Base-by-base conservation (phyloP, 2,888 invertebrate genomes). In the Pinctada fucata region DNA sequence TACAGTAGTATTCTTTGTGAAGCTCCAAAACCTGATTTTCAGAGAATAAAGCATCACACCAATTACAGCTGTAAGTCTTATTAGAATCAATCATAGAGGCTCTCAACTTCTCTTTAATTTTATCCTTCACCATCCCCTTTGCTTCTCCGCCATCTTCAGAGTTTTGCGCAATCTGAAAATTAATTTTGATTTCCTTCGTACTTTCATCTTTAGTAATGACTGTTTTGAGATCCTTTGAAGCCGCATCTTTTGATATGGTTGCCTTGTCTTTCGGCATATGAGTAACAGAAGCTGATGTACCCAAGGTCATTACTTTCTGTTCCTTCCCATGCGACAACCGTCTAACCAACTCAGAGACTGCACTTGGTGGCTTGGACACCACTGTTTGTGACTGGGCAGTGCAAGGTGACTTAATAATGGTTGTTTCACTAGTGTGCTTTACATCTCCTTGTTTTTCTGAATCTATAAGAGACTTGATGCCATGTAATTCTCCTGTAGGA, bases 21-120 rank as follows among this genome's bases (percentile, higher is more conserved):
- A 96, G 94, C 91, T 96, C 96, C 85, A 97, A 93, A 90, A 96
- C 96, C 83, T 97, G 96, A 64, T 95, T 95, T 86, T 95, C 96
- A 90, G 95, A 94, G 90, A 96, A 97, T 50, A 95, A 94, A 90
- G 95, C 95, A 89, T 95, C 95, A 91, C 97, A 97, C 75, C 95
- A 93, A 0, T 95, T 95, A 90, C 97, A 97, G 83, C 76, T 48
- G 84, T 83, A 16, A 68, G 70, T 51, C 82, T 82, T 66, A 73
- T 81, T 68, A 83, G 83, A 77, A 85, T 80, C 45, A 75, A 47
- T 45, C 79, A 71, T 66, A 72, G 75, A 3, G 80, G 72, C 48
- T 68, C 45, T 31, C 31, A 47, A 45, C 45, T 45, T 68, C 45
- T 68, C 68, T 47, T 13, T 68, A 10, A 58, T 58, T 58, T 13